phyloP scores from a whole-genome alignment of 1,140 invertebrate genomes.

The Drosophila varians region DNA sequence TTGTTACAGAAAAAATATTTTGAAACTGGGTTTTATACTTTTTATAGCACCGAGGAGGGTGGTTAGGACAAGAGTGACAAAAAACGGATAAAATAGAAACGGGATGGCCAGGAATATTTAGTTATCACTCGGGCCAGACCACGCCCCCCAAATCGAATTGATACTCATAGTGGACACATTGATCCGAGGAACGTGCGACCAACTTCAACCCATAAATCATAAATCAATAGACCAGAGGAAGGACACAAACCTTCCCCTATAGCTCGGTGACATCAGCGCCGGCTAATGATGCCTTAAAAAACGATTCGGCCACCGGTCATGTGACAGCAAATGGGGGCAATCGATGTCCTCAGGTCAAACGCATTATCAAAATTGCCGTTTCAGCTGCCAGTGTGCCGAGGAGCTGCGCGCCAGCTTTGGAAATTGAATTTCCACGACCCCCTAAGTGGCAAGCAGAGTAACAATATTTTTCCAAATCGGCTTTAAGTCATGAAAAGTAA shows the following conservation, averaged over 20 bases:
- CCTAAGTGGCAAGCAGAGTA: constrained; percentile 56
- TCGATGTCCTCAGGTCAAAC: constrained; percentile 80
- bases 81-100: constrained; percentile 9
- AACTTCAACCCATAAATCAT: constrained; percentile 72
- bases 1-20: constrained; percentile 40
- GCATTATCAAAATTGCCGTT: constrained; percentile 80
- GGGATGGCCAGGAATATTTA: constrained; percentile 4
- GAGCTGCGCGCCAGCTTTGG: constrained; percentile 41
- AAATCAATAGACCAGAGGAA: constrained; percentile 58
- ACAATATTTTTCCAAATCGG: constrained; percentile 83
- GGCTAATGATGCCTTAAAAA: constrained; percentile 81
- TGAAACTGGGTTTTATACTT: constrained; percentile 10
- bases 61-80: constrained; percentile 26
- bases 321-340: constrained; percentile 76
- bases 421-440: constrained; percentile 75
- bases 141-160: constrained; percentile 72
- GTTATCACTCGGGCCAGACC: constrained; percentile 23
- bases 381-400: constrained; percentile 55
- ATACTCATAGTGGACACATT: constrained; percentile 64
- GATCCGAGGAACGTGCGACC: constrained; percentile 52
- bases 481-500: constrained; percentile 83
- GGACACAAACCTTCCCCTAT: constrained; percentile 20
- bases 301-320: constrained; percentile 67
- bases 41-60: constrained; percentile 3
- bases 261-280: constrained; percentile 19